Percentiles rank a stretch among this genome's conserved stretches.
phyloP scores from a whole-genome alignment of 1,140 invertebrate species.

The Drosophila sp. region DNA sequence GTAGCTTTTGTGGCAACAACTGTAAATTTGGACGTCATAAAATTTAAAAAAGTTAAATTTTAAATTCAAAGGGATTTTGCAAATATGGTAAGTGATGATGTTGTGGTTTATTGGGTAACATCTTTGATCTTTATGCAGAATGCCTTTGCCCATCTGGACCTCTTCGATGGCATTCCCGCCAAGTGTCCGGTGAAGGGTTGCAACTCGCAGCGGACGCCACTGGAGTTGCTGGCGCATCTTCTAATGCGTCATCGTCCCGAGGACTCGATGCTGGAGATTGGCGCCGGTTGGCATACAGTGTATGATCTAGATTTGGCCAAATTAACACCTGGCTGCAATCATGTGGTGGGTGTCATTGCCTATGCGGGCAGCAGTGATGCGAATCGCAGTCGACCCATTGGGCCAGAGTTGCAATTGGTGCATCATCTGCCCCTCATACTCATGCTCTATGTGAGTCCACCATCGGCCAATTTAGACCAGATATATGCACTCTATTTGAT shows the following conservation, averaged over 20 bases:
- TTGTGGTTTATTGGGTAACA: background rate
- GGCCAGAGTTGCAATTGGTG: constrained; percentile 46
- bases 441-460: constrained; percentile 46
- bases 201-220: constrained; percentile 14
- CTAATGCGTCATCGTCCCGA: constrained; percentile 52
- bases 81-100: constrained; percentile 27
- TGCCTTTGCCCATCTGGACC: constrained; percentile 28
- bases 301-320: constrained; percentile 41
- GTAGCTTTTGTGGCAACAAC: background rate
- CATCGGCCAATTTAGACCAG: constrained; percentile 22
- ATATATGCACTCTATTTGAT: constrained; percentile 50
- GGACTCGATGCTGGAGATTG: constrained; percentile 49
- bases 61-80: background rate
- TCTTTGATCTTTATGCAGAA: constrained; percentile 1
- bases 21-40: background rate
- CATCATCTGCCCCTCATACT: constrained; percentile 54
- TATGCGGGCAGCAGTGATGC: constrained; percentile 37
- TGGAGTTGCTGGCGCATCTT: constrained; percentile 50
- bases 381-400: constrained; percentile 39
- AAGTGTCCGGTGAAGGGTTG: constrained; percentile 43
- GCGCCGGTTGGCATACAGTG: constrained; percentile 36
- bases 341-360: constrained; percentile 48
- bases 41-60: background rate
- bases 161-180: constrained; percentile 35
- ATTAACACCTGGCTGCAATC: constrained; percentile 37